phyloP scores from a whole-genome alignment of 2,888 invertebrate species.

The Lasioglossum zephyrum region DNA sequence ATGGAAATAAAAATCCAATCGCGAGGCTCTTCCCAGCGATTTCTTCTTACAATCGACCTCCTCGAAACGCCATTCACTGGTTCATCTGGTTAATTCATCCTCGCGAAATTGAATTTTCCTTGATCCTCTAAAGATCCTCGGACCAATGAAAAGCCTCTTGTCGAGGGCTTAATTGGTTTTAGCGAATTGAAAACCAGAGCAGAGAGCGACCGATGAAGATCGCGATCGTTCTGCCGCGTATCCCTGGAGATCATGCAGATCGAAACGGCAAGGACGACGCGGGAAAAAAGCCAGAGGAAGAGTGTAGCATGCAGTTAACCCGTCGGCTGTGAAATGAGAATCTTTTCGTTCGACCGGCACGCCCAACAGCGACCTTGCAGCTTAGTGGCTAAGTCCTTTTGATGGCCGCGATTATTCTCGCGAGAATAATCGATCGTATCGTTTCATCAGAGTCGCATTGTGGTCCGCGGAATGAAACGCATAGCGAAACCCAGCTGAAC shows the following conservation, averaged over 20 bases:
- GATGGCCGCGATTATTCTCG: conserved; percentile 59
- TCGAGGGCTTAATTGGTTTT: conserved; percentile 4
- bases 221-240: background rate
- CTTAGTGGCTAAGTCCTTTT: conserved; percentile 27
- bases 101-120: conserved; percentile 34
- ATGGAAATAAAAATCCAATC: conserved; percentile 37
- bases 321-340: conserved; percentile 49
- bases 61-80: conserved; percentile 1
- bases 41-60: conserved; percentile 5
- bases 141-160: background rate
- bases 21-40: conserved; percentile 26
- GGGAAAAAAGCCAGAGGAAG: background rate
- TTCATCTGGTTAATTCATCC: conserved; percentile 13
- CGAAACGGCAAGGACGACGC: background rate
- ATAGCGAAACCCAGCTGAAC: conserved; percentile 45
- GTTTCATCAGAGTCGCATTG: conserved; percentile 60
- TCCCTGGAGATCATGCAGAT: background rate
- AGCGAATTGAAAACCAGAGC: conserved; percentile 11
- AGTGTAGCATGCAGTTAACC: background rate
- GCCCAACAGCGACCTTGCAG: conserved; percentile 38
- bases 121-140: background rate
- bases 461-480: conserved; percentile 49
- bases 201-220: too few species aligned
- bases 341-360: conserved; percentile 41
- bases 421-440: conserved; percentile 62